Evolutionary conservation across 2,888 invertebrate species (phyloP).

Genomic region (Clusia tigrina): DNA sequence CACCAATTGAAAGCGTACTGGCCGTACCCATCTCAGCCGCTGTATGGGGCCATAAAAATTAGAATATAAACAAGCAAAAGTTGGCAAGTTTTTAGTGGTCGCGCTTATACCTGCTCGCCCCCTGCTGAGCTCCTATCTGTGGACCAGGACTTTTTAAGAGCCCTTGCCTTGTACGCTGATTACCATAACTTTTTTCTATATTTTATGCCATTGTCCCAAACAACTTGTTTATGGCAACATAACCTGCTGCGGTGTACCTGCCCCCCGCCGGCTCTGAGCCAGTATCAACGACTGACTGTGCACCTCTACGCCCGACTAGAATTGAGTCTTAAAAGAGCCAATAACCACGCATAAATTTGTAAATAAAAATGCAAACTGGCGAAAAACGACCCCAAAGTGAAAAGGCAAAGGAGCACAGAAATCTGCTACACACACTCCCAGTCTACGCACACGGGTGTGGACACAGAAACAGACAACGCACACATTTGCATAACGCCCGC

Average conservation of each 20-base stretch:
- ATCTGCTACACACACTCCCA: slow-evolving; percentile 9
- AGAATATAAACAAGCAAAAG: slow-evolving; percentile 13
- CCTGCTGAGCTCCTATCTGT: neutral
- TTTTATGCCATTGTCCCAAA: slow-evolving; percentile 22
- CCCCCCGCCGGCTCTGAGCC: neutral
- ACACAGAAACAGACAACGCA: neutral
- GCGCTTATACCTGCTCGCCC: neutral
- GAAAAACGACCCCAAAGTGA: neutral
- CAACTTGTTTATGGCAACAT: slow-evolving; percentile 23
- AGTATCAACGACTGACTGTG: neutral
- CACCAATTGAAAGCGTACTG: too few species aligned
- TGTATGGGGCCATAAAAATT: slow-evolving; percentile 19
- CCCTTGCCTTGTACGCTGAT: slow-evolving; percentile 17
- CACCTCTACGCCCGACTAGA: neutral
- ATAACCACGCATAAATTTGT: slow-evolving; percentile 19
- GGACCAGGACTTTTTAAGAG: neutral
- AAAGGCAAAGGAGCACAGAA: slow-evolving; percentile 15
- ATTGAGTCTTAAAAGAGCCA: slow-evolving; percentile 18
- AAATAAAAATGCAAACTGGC: slow-evolving; percentile 12
- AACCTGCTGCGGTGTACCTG: neutral
- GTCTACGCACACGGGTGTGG: neutral
- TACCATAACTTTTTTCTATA: slow-evolving; percentile 28
- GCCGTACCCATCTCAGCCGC: too few species aligned
- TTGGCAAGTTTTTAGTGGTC: neutral
- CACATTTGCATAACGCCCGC: slow-evolving; percentile 16